Evolutionary conservation across 2,888 invertebrate genomes (phyloP).

Genomic region (Dryococelus australis): DNA sequence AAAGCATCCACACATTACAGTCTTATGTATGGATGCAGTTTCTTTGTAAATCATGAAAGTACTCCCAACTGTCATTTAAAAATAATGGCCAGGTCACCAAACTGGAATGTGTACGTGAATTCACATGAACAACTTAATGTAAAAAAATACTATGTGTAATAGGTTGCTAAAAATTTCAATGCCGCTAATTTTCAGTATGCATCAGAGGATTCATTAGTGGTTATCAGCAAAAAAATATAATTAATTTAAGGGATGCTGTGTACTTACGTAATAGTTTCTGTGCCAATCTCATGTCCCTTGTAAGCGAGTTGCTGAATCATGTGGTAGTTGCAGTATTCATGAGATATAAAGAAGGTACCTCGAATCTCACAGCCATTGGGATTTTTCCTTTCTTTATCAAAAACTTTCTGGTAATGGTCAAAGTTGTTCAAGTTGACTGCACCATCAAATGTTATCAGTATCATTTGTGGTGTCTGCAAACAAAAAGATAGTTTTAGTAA

Average conservation of each 20-base stretch:
- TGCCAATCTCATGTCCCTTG: constrained; percentile 85
- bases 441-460: constrained; percentile 90
- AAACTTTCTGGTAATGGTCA: constrained; percentile 86
- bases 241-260: background rate
- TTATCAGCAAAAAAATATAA: too few species aligned
- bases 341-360: constrained; percentile 93
- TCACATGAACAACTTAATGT: too few species aligned
- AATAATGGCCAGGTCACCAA: too few species aligned
- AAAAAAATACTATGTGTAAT: too few species aligned
- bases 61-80: too few species aligned
- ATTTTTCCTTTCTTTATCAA: constrained; percentile 80
- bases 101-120: too few species aligned
- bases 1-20: too few species aligned
- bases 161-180: too few species aligned
- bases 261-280: constrained; percentile 76
- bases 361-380: constrained; percentile 88
- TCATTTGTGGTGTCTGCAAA: constrained; percentile 89
- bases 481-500: constrained; percentile 29
- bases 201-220: too few species aligned
- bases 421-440: constrained; percentile 92
- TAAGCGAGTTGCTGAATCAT: constrained; percentile 89
- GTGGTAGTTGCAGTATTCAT: constrained; percentile 89
- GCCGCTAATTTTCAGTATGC: too few species aligned
- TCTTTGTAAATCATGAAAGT: too few species aligned
- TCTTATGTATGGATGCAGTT: too few species aligned